Evolutionary conservation across 2,888 invertebrate genomes (phyloP), one percentile per base, ranked within the genome.

Genomic region (Cabera pusaria): DNA sequence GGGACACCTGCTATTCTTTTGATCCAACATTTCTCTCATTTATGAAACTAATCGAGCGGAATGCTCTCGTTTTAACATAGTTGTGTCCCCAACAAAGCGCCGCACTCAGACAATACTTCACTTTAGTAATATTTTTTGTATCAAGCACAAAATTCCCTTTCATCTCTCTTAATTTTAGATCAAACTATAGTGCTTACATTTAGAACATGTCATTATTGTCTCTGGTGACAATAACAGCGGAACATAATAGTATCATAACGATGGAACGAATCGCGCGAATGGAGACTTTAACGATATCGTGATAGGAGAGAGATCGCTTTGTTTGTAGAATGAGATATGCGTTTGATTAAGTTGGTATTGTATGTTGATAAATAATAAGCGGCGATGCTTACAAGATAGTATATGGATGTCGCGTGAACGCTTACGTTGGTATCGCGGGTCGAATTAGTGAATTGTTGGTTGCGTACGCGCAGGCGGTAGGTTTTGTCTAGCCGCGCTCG

Each of bases 11-110:
- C 78, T 84, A 84, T 87, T 80, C 87, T 86, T 86, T 86, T 85
- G 88, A 88, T 87, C 86, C 68, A 69, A 79, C 83, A 86, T 83
- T 85, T 85, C 85, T 84, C 87, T 87, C 86, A 86, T 87, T 87
- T 88, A 87, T 88, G 86, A 85, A 66, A 72, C 74, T 82, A 87
- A 88, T 86, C 76, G 87, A 83, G 78, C 84, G 84, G 76, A 80
- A 80, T 84, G 73, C 72, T 75, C 67, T 66, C 72, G 68, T 78
- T 79, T 77, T 82, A 79, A 82, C 81, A 77, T 73, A 78, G 72
- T 82, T 74, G 69, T 76, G 73, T 72, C 66, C 62, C 66, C 70
- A 71, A 85, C 85, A 88, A 88, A 82, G 84, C 76, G 61, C 56
- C 64, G 68, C 70, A 53, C 72, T 61, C 81, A 83, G 77, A 88